Percentiles rank a stretch among this genome's conserved stretches.
These are phyloP conservation scores for Coenonympha glycerion DNA, from an alignment of 2,888 invertebrate species.

Conservation along the genomic window DNA sequence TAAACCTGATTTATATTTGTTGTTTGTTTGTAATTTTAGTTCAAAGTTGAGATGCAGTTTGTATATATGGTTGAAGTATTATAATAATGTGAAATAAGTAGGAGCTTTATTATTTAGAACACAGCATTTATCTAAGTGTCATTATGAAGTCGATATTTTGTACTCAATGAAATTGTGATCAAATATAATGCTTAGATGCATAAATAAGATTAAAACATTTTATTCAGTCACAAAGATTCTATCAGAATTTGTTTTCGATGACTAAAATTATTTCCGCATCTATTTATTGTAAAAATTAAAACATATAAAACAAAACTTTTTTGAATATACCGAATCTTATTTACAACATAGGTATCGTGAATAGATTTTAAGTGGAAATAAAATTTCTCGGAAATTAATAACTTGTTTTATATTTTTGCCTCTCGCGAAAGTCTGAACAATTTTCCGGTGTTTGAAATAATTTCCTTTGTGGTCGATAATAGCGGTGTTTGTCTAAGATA, in stretches of 20 bases:
- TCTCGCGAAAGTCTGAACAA: slow-evolving; percentile 10
- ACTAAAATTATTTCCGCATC: too few species aligned
- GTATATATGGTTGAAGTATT: slow-evolving; percentile 35
- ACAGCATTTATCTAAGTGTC: slow-evolving; percentile 13
- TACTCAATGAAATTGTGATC: slow-evolving; percentile 1
- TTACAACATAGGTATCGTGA: slow-evolving; percentile 15
- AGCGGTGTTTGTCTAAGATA: neutral
- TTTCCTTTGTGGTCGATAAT: neutral
- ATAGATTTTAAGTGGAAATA: slow-evolving; percentile 23
- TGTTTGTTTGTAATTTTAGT: slow-evolving; percentile 32
- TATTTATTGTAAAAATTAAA: neutral
- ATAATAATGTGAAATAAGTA: slow-evolving; percentile 43
- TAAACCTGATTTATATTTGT: slow-evolving; percentile 24
- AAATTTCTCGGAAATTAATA: slow-evolving; percentile 21
- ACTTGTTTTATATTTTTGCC: slow-evolving; percentile 12
- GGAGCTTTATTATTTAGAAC: slow-evolving; percentile 37
- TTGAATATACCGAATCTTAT: slow-evolving; percentile 9
- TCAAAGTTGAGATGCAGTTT: slow-evolving; percentile 27
- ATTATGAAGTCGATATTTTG: neutral
- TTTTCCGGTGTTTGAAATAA: slow-evolving; percentile 25
- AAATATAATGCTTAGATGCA: neutral
- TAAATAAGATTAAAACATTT: neutral
- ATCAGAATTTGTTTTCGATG: too few species aligned
- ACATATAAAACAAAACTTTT: neutral
- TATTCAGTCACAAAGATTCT: neutral